Percentiles rank a stretch among this genome's conserved stretches.
phyloP scores from a whole-genome alignment of 2,888 invertebrate species.

The Nephrocerus scutellatus region DNA sequence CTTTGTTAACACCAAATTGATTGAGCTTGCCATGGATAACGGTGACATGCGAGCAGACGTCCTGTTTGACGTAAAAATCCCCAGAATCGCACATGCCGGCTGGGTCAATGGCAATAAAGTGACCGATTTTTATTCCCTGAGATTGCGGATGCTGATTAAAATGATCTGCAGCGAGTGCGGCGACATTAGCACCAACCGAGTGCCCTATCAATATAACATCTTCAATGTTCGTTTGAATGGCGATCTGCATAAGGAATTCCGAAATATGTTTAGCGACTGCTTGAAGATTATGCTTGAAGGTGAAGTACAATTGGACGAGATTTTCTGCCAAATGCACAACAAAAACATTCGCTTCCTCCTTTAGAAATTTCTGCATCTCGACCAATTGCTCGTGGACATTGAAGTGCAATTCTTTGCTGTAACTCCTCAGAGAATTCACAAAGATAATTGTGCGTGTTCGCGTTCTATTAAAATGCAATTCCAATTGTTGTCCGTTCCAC shows the following conservation, averaged over 20 bases:
- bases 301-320: slow-evolving; percentile 36
- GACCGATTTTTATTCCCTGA: slow-evolving; percentile 24
- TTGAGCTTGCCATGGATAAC: slow-evolving; percentile 41
- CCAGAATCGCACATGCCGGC: slow-evolving; percentile 35
- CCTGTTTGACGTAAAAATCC: slow-evolving; percentile 31
- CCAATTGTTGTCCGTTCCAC: too few species aligned
- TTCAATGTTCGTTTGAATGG: slow-evolving; percentile 23
- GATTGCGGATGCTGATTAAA: slow-evolving; percentile 16
- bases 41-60: slow-evolving; percentile 28
- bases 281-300: slow-evolving; percentile 35
- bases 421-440: too few species aligned
- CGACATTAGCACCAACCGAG: slow-evolving; percentile 43
- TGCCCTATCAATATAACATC: slow-evolving; percentile 37
- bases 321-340: slow-evolving; percentile 36
- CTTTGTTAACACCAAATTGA: slow-evolving; percentile 32
- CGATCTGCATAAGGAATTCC: slow-evolving; percentile 25
- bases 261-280: too few species aligned
- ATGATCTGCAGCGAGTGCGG: slow-evolving; percentile 34
- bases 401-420: too few species aligned
- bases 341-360: too few species aligned
- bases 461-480: too few species aligned
- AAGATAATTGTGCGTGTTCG: too few species aligned
- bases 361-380: too few species aligned
- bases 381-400: too few species aligned
- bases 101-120: slow-evolving; percentile 39